phyloP scores from a whole-genome alignment of 2,113 vertebrate genomes.

The Pagrus major region DNA sequence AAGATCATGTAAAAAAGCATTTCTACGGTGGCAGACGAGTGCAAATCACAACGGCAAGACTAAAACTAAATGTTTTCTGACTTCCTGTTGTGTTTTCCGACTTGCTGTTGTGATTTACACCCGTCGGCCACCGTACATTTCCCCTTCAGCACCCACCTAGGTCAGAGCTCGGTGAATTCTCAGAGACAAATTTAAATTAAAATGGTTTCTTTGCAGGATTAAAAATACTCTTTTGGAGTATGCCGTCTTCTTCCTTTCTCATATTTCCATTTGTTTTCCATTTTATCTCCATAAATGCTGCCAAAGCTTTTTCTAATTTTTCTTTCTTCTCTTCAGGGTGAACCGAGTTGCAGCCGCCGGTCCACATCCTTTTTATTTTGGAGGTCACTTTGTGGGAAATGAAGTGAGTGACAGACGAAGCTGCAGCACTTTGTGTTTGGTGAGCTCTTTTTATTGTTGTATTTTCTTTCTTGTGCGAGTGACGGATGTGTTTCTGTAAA shows the following conservation, averaged over 20 bases:
- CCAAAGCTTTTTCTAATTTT: neutral
- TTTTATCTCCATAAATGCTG: neutral
- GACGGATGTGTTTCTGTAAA: neutral
- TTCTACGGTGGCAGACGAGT: too few species aligned
- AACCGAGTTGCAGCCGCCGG: neutral
- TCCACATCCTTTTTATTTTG: neutral
- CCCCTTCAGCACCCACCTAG: too few species aligned
- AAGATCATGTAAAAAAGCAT: too few species aligned
- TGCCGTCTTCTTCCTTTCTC: neutral
- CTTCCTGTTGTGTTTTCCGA: too few species aligned
- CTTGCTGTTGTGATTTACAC: too few species aligned
- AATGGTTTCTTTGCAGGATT: too few species aligned
- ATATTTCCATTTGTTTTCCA: too few species aligned
- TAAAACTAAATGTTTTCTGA: too few species aligned
- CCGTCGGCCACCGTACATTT: too few species aligned
- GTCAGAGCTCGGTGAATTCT: too few species aligned
- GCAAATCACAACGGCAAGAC: too few species aligned
- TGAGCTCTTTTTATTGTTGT: neutral
- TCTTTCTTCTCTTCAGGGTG: constrained; percentile 41
- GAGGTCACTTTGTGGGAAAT: neutral
- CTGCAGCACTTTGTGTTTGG: neutral
- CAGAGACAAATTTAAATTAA: too few species aligned
- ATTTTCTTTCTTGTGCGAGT: neutral
- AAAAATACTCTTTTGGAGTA: neutral
- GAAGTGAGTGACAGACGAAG: neutral